These are phyloP conservation scores for Acrossocheilus wenchowensis DNA, from an alignment of 2,797 vertebrate species.

Conservation along the genomic window DNA sequence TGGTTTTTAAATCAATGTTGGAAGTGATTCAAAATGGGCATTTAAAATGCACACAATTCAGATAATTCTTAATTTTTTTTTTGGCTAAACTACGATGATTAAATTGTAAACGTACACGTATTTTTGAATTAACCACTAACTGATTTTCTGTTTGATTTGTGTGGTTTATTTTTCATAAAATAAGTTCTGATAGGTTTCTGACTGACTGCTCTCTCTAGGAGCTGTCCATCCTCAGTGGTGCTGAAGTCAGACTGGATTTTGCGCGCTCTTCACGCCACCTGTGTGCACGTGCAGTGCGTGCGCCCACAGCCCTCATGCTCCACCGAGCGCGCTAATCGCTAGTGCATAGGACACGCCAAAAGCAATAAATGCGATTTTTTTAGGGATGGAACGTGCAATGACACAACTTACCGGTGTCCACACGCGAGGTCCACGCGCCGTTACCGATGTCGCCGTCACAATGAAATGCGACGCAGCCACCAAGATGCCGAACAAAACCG, in stretches of 20 bases:
- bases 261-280: background rate
- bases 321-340: background rate
- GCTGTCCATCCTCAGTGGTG: background rate
- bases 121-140: background rate
- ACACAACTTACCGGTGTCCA: slow-evolving; percentile 92
- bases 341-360: background rate
- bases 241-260: slow-evolving; percentile 12
- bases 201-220: background rate
- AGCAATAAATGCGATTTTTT: background rate
- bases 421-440: slow-evolving; percentile 82
- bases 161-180: background rate
- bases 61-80: too few species aligned
- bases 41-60: background rate
- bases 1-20: background rate
- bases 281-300: slow-evolving; percentile 41
- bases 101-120: too few species aligned
- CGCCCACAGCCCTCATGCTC: background rate
- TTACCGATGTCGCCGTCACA: slow-evolving; percentile 88
- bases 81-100: too few species aligned
- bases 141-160: background rate
- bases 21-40: background rate
- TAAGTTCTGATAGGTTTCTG: background rate
- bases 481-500: slow-evolving; percentile 89
- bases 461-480: slow-evolving; percentile 92
- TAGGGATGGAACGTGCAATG: background rate